Conservation (phyloP, 2,113 vertebrate genomes). For the Lampris megalopsis region DNA sequence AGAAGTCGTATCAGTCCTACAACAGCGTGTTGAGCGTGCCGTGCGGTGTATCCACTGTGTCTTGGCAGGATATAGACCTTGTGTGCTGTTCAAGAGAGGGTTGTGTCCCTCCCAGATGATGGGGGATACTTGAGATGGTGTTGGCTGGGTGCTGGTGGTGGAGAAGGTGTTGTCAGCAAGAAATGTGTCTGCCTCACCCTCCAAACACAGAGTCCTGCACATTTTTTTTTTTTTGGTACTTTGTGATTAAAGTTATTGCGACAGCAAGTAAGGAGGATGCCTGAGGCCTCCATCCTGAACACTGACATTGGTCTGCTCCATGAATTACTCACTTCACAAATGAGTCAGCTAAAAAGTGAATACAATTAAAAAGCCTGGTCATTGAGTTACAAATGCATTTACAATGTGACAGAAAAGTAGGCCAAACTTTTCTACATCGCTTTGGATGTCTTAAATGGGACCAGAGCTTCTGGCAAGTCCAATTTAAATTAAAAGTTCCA, state of each 20-base stretch:
- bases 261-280: constrained; percentile 5
- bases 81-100: constrained; percentile 57
- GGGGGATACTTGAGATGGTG: constrained; percentile 58
- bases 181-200: constrained; percentile 62
- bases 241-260: constrained; percentile 8
- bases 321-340: constrained; percentile 13
- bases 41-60: constrained; percentile 56
- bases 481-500: too few species aligned
- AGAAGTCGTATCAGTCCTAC: constrained; percentile 72
- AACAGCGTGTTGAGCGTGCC: constrained; percentile 61
- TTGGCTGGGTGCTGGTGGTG: constrained; percentile 51
- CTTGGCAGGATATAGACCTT: constrained; percentile 49
- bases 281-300: constrained; percentile 31
- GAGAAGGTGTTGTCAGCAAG: constrained; percentile 61
- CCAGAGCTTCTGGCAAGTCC: too few species aligned
- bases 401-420: too few species aligned
- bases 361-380: too few species aligned
- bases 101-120: constrained; percentile 71
- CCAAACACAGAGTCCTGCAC: constrained; percentile 24
- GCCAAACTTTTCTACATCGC: too few species aligned
- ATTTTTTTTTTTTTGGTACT: constrained; percentile 35
- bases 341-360: background rate
- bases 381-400: too few species aligned
- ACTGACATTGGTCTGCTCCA: constrained; percentile 55
- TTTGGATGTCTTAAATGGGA: too few species aligned